These are phyloP conservation scores for Neolamprologus hecqui DNA, from an alignment of 2,113 vertebrate genomes.

Conservation along the genomic window DNA sequence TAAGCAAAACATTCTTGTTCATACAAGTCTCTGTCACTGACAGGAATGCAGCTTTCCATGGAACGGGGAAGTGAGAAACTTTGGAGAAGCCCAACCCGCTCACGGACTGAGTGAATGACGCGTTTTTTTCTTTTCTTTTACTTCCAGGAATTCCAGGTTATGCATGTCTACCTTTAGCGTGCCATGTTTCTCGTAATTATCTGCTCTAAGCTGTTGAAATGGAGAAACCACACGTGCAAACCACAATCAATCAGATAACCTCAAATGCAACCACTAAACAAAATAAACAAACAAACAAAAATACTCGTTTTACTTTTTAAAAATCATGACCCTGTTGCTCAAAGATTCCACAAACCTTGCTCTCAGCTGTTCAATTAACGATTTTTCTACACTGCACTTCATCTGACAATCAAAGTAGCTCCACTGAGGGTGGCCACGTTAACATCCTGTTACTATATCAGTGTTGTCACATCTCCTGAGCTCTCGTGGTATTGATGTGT, in stretches of 20 bases:
- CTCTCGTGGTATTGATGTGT: fast-evolving
- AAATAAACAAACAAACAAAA: neutral
- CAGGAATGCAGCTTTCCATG: neutral
- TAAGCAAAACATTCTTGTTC: neutral
- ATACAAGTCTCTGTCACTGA: neutral
- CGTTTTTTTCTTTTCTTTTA: neutral
- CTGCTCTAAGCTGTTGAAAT: neutral
- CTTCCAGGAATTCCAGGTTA: neutral
- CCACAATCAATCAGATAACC: neutral
- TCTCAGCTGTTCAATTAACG: neutral
- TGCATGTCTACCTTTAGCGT: neutral
- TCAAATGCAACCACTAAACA: neutral
- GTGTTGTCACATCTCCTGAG: neutral
- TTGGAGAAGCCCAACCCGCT: neutral
- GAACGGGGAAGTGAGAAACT: neutral
- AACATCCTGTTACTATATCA: neutral
- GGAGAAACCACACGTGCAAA: neutral
- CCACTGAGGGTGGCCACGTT: neutral
- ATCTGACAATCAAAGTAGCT: neutral
- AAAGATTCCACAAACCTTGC: neutral
- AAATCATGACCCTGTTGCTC: neutral
- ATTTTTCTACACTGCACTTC: neutral
- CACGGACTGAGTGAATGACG: neutral
- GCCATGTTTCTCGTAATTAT: neutral
- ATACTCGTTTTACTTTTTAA: neutral